phyloP scores from a whole-genome alignment of 2,797 vertebrate genomes.

The Alcedo quadribrachys region DNA sequence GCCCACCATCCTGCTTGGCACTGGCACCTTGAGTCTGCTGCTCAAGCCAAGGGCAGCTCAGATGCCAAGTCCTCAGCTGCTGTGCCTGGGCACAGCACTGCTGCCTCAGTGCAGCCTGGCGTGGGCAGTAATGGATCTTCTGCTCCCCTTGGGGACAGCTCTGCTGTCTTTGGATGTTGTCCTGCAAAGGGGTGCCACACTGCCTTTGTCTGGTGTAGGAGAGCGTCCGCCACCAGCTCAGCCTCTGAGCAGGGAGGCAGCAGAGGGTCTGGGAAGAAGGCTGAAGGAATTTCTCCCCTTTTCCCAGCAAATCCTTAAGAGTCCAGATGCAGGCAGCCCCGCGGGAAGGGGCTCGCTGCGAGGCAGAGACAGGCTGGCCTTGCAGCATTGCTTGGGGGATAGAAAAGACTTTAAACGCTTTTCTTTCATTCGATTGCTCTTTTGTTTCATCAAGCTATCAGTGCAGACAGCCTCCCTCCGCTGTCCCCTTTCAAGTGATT shows the following conservation, averaged over 20 bases:
- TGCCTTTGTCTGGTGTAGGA: neutral
- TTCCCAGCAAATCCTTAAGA: neutral
- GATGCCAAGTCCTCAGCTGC: slow-evolving; percentile 35
- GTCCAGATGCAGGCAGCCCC: neutral
- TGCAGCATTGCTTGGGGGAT: neutral
- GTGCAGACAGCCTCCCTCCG: neutral
- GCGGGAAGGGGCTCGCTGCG: fast-evolving
- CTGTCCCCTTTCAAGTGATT: slow-evolving; percentile 48
- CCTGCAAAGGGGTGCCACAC: neutral
- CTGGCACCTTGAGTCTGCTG: fast-evolving
- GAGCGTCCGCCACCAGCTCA: neutral
- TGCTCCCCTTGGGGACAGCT: neutral
- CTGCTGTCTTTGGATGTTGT: neutral
- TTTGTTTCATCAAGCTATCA: slow-evolving; percentile 23
- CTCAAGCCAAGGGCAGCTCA: neutral
- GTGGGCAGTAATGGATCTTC: neutral
- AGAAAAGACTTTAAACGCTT: neutral
- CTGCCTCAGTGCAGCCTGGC: neutral
- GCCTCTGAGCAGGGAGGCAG: neutral
- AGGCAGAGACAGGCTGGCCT: neutral
- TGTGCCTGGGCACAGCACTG: neutral
- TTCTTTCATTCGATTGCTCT: slow-evolving; percentile 10
- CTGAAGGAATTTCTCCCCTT: neutral
- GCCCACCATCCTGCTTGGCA: neutral
- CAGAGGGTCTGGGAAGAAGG: neutral